Evolutionary conservation across 2,888 invertebrate genomes (phyloP), one percentile per base, ranked within the genome.

Genomic region (Dicyrtoma fusca): DNA sequence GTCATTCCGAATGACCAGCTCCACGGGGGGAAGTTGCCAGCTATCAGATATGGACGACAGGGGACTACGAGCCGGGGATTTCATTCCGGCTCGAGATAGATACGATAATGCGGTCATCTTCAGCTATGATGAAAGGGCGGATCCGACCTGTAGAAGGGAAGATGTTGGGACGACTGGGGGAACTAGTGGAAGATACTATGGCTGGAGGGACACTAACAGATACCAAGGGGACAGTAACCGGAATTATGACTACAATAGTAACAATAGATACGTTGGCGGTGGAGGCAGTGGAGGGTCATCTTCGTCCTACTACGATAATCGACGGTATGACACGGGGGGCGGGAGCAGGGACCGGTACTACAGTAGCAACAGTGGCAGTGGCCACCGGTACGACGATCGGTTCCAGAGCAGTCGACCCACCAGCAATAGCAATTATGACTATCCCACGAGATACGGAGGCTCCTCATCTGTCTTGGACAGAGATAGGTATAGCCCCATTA

Each of bases 41-140:
- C 49, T 78, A 0, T 76, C 77, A 1, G 76, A 77, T 21, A 66
- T 63, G 19, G 73, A 74, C 19, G 59, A 71, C 6, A 45, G 69
- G 53, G 69, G 72, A 5, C 57, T 77, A 2, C 64, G 75, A 11
- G 69, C 75, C 1, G 47, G 55, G n/a, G 78, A 78, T 53, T 77
- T 76, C 25, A 47, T 77, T 13, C 73, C 75, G 4, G 70, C 76
- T 0, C 68, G 78, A 45, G 76, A 78, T 45, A 61, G 75, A 6
- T 76, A 78, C 17, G 78, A 77, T n/a, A 69, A 73, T 25, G 76
- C 75, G 0, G 73, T 75, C n/a, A 66, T 75, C 13, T 74, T 64
- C 34, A 14, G 49, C 34, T 74, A 72, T 44, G 76, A 78, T 42
- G 77, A 77, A 17, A 25, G 70, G 14, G 74, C 69, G n/a, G 74